Base-by-base conservation (phyloP, 37 sponge, comb jelly and placozoan species). In the Mnemiopsis leidyi region DNA sequence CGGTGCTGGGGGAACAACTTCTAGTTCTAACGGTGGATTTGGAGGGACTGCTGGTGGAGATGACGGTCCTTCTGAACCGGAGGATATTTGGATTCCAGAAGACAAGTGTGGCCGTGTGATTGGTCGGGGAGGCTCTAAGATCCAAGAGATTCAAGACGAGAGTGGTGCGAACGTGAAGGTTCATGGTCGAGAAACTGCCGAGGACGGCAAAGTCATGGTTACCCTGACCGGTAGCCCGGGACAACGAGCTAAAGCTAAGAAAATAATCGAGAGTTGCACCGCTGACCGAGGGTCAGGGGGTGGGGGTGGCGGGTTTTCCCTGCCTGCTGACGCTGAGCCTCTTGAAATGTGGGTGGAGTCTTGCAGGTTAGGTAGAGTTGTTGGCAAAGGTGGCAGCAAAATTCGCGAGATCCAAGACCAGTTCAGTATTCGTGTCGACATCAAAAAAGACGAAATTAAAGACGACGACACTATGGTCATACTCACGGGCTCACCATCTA, bases 291-390 rank as follows among this genome's bases (percentile, higher is more conserved):
- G 90, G 0, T 40, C 61, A n/a, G 75, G 75, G 5, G 90, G 90
- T n/a, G 90, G 90, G 0, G 90, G 90, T n/a, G 90, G 90, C 18
- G 61, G 90, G n/a, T 85, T 38, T 29, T 3, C 23, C 61, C 37
- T 38, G 61, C 40, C 90, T 16, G n/a, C 36, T n/a, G 90, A 85
- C 24, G 61, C 61, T 2, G 90, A 85, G 48, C 61, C 40, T 7
- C 48, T 85, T n/a, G 90, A 85, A 23, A 85, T 85, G 61, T 85
- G 90, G 90, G 90, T 85, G 24, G 90, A 85, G 48, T n/a, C 48
- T 23, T 38, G 90, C 48, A 7, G 90, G 25, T 3, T 85, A 3
- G 90, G 90, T n/a, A 18, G 90, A 40, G 90, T 85, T 1, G 90
- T 85, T 18, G 90, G 90, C 0, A 85, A 85, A 26, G 61, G 61